These are phyloP conservation scores for Dryadula phaetusa DNA, from an alignment of 2,888 invertebrate genomes.

Conservation along the genomic window DNA sequence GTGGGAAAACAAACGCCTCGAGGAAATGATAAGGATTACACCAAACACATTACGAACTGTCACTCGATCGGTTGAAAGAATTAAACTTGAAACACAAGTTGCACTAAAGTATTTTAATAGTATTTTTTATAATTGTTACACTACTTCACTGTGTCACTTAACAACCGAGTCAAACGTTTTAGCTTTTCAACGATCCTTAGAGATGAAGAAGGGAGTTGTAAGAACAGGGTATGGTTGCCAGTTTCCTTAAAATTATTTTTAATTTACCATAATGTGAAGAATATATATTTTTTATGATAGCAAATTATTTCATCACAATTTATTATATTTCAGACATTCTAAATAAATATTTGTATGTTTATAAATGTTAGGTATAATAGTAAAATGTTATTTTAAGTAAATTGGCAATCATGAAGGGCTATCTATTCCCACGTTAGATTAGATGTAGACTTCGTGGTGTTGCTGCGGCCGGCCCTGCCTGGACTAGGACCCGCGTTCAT, in stretches of 20 bases:
- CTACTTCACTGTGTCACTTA: slow-evolving; percentile 57
- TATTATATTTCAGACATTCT: no score
- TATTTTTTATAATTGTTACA: neutral
- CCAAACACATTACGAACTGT: slow-evolving; percentile 43
- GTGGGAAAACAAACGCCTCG: slow-evolving; percentile 49
- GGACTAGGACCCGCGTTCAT: slow-evolving; percentile 80
- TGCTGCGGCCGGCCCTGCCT: slow-evolving; percentile 82
- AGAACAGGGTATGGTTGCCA: slow-evolving; percentile 43
- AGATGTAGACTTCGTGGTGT: slow-evolving; percentile 81
- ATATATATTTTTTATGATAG: no score
- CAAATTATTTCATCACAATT: no score
- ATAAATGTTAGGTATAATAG: no score
- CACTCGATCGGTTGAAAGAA: slow-evolving; percentile 58
- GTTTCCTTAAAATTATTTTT: neutral
- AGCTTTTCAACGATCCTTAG: slow-evolving; percentile 51
- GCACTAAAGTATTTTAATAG: slow-evolving; percentile 18
- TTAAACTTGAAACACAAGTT: slow-evolving; percentile 54
- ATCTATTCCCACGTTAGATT: slow-evolving; percentile 53
- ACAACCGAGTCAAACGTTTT: slow-evolving; percentile 76
- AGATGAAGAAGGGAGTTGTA: slow-evolving; percentile 47
- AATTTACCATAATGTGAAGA: neutral
- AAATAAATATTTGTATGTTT: no score
- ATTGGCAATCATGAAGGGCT: slow-evolving; percentile 25
- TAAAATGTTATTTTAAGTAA: slow-evolving; percentile 1
- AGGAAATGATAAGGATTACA: slow-evolving; percentile 40